These are phyloP conservation scores for Chlamydotis undulata DNA, from an alignment of 2,113 vertebrate species.

Conservation along the genomic window DNA sequence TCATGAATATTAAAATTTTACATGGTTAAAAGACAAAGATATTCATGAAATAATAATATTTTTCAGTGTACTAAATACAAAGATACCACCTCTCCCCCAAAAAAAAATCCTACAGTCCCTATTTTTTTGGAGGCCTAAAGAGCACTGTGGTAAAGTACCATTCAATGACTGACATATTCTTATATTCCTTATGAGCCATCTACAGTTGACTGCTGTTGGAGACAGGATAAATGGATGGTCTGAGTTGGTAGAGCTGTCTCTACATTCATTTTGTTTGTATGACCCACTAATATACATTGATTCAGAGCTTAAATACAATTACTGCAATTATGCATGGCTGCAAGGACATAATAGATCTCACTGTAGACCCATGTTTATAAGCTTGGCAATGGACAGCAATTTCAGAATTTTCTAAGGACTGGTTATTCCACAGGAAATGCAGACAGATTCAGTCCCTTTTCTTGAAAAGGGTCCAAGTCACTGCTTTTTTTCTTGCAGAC, in stretches of 20 bases:
- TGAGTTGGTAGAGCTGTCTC: not conserved
- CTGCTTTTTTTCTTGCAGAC: not conserved
- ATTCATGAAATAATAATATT: not conserved
- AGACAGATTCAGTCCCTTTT: not conserved
- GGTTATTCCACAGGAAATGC: not conserved
- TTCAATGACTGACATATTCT: not conserved
- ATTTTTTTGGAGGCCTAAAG: not conserved
- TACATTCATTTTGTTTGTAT: not conserved
- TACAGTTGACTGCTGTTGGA: not conserved
- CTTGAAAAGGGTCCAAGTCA: not conserved
- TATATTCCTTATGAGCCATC: not conserved
- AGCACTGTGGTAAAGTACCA: not conserved
- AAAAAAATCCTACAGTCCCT: too few species aligned
- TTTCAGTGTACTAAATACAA: not conserved
- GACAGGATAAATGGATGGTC: not conserved
- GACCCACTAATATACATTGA: not conserved
- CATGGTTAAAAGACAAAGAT: not conserved
- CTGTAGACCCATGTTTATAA: not conserved
- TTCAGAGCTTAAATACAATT: not conserved
- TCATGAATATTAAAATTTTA: not conserved
- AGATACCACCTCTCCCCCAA: not conserved
- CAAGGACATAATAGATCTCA: not conserved
- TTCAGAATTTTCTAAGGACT: not conserved
- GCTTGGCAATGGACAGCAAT: not conserved
- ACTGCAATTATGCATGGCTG: not conserved